Evolutionary conservation across 2,888 invertebrate genomes (phyloP).

Genomic region (Dilophus febrilis): DNA sequence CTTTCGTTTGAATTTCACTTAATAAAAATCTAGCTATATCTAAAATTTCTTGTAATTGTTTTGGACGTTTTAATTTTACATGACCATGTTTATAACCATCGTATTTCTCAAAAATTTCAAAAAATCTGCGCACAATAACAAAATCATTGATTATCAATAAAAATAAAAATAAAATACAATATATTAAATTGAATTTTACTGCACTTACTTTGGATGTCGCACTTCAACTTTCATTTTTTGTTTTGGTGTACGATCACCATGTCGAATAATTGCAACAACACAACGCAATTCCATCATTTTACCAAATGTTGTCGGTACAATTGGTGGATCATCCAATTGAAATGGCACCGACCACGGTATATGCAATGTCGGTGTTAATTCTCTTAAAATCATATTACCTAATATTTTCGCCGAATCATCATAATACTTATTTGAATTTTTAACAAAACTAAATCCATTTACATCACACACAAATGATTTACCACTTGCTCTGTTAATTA

Average conservation of each 20-base stretch:
- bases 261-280: slow-evolving; percentile 92
- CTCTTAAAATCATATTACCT: slow-evolving; percentile 92
- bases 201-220: slow-evolving; percentile 72
- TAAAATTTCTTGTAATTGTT: slow-evolving; percentile 91
- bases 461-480: slow-evolving; percentile 99
- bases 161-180: background rate
- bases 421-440: slow-evolving; percentile 98
- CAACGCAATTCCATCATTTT: slow-evolving; percentile 90
- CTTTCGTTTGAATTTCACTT: slow-evolving; percentile 73
- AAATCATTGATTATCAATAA: background rate
- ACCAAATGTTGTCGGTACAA: slow-evolving; percentile 96
- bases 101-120: slow-evolving; percentile 96
- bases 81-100: slow-evolving; percentile 91
- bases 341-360: slow-evolving; percentile 97
- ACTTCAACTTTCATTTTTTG: slow-evolving; percentile 99
- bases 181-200: too few relatives aligned
- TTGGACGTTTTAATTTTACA: slow-evolving; percentile 92
- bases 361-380: slow-evolving; percentile 85
- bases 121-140: slow-evolving; percentile 50
- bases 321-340: slow-evolving; percentile 90
- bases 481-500: slow-evolving; percentile 68
- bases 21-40: slow-evolving; percentile 87
- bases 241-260: slow-evolving; percentile 97
- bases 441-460: slow-evolving; percentile 99
- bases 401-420: slow-evolving; percentile 98